Percentiles rank a stretch among this genome's conserved stretches.
Evolutionary conservation across 2,888 invertebrate genomes (phyloP).

Genomic region (Halictus quadricinctus): DNA sequence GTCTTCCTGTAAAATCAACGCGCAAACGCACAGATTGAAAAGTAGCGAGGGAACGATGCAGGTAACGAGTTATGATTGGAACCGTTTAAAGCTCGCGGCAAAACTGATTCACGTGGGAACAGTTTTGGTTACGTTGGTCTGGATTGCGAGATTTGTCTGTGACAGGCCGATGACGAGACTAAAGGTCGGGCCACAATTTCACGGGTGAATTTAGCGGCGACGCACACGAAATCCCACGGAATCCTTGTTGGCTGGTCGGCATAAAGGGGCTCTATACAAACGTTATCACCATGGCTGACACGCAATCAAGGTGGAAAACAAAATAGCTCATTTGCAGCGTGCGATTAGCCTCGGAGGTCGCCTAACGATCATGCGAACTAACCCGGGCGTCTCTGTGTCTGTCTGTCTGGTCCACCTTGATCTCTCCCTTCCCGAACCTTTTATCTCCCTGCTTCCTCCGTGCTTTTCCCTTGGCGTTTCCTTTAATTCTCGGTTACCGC

Average conservation of each 20-base stretch:
- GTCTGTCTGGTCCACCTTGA: not conserved
- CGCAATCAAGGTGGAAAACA: conserved; percentile 66
- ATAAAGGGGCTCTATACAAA: conserved; percentile 58
- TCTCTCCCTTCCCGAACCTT: conserved; percentile 4
- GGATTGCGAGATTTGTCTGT: conserved; percentile 59
- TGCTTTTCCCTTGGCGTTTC: not conserved
- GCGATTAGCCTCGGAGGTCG: conserved; percentile 58
- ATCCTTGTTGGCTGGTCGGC: conserved; percentile 40
- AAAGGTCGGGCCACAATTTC: conserved; percentile 61
- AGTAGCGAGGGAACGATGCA: not conserved
- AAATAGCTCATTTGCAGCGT: conserved; percentile 65
- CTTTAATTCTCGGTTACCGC: conserved; percentile 4
- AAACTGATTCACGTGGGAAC: conserved; percentile 34
- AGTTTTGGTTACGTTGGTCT: conserved; percentile 39
- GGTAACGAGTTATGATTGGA: conserved; percentile 26
- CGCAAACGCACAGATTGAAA: not conserved
- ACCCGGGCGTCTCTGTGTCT: conserved; percentile 12
- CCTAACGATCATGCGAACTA: conserved; percentile 52
- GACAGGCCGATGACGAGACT: conserved; percentile 60
- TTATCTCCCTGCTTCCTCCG: conserved; percentile 10
- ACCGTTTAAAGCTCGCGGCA: conserved; percentile 19
- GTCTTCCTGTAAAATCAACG: not conserved
- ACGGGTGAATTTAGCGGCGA: conserved; percentile 53
- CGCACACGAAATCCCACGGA: conserved; percentile 52
- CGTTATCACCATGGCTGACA: conserved; percentile 62